Percentiles rank a stretch among this genome's conserved stretches.
phyloP scores from a whole-genome alignment of 1,140 invertebrate genomes.

The Leptinotarsa defecta region DNA sequence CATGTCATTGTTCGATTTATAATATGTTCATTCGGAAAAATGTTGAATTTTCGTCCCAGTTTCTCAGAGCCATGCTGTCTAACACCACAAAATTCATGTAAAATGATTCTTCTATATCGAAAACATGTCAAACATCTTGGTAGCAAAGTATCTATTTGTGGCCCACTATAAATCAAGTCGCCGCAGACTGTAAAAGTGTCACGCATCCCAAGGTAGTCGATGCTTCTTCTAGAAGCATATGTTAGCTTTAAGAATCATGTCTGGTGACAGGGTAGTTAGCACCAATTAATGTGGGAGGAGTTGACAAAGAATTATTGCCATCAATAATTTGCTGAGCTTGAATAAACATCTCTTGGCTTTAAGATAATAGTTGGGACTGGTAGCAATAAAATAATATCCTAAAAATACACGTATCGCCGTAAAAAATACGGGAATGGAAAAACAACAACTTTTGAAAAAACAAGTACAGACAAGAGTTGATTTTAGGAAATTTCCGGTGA shows the following conservation, averaged over 20 bases:
- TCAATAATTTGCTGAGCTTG: constrained; percentile 5
- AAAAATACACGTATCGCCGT: neutral
- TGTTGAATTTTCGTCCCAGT: too few species aligned
- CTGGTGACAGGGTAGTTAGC: constrained; percentile 21
- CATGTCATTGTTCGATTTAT: too few species aligned
- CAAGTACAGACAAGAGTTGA: too few species aligned
- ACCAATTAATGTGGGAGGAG: constrained; percentile 28
- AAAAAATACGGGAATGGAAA: neutral
- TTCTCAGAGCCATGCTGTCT: too few species aligned
- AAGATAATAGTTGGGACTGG: neutral
- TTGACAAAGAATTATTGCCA: constrained; percentile 22
- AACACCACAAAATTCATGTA: too few species aligned
- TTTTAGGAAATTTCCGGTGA: too few species aligned
- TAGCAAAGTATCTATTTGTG: constrained; percentile 39
- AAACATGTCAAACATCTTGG: constrained; percentile 40
- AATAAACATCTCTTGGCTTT: constrained; percentile 12
- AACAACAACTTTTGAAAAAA: neutral
- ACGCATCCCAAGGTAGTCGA: constrained; percentile 27
- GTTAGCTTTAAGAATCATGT: constrained; percentile 7
- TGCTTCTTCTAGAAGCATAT: constrained; percentile 28
- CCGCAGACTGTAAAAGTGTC: constrained; percentile 35
- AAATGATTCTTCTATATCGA: neutral
- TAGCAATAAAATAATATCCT: neutral
- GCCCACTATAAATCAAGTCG: constrained; percentile 36
- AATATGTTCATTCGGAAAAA: too few species aligned